Conservation (phyloP, 2,888 invertebrate genomes). For the Cosmopolites sordidus region DNA sequence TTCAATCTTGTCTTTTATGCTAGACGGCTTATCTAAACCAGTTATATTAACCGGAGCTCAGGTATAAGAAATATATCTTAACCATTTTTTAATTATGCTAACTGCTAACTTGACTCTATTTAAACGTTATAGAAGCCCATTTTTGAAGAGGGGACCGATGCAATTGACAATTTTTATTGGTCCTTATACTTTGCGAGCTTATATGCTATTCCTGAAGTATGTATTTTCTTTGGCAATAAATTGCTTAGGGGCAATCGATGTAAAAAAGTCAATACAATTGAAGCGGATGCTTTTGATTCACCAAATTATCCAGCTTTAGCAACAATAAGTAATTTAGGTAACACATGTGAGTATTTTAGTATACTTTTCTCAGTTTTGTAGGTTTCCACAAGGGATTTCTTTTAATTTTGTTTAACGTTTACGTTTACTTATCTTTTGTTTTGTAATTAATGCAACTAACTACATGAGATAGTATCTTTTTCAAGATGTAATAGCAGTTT, state of each 20-base stretch:
- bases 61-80: no score
- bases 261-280: constrained; percentile 69
- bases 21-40: constrained; percentile 90
- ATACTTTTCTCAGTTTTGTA: no score
- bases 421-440: no score
- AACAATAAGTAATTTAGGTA: constrained; percentile 51
- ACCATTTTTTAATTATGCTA: no score
- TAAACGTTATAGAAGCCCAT: constrained; percentile 75
- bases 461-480: no score
- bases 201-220: constrained; percentile 87
- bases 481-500: no score
- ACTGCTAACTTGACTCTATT: no score
- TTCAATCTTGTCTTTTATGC: constrained; percentile 93
- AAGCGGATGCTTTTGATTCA: constrained; percentile 76
- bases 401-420: no score
- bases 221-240: constrained; percentile 83
- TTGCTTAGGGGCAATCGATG: constrained; percentile 87
- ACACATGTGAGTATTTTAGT: not conserved
- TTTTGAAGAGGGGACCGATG: constrained; percentile 90
- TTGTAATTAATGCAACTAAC: no score
- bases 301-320: constrained; percentile 84
- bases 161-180: constrained; percentile 86
- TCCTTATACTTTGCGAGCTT: constrained; percentile 88
- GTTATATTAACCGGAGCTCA: constrained; percentile 91
- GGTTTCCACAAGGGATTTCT: no score